Evolutionary conservation across 2,113 vertebrate species (phyloP), one percentile per base, ranked within the genome.

Genomic region (Aramus guarauna): DNA sequence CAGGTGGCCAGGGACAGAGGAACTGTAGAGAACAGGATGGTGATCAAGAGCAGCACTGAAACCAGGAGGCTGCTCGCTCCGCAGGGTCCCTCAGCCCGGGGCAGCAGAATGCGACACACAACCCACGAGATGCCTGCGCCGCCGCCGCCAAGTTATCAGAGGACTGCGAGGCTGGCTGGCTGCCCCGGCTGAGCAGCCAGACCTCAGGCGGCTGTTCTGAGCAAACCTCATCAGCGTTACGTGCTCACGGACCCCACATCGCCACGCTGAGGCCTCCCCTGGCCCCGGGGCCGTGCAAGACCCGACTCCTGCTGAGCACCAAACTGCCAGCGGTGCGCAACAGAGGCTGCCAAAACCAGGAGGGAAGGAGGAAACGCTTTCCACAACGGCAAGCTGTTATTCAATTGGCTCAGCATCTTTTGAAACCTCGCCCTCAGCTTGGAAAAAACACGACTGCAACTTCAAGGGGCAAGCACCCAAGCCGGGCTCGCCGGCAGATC

Each of bases 381-480:
- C 12, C 64, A 37, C 7, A 2, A 24, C 0, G 0, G 36, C 19
- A 36, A 8, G 24, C 19, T n/a, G 29, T 9, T 29, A 6, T 14
- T 64, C 32, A 6, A 11, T n/a, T 64, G 63, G 59, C 60, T 86
- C 76, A 69, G 85, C 71, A 69, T 32, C 76, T 69, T n/a, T 7
- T 23, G 13, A 41, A 75, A 66, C 36, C 50, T 64, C 45, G 1
- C 2, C n/a, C 48, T 20, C 7, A 8, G 39, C 36, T 12, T 19
- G 29, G 9, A 37, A 16, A 43, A 82, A 3, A 20, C 3, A 1
- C 32, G 5, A 2, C 55, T 11, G 12, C 6, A 12, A 5, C 43
- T 30, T 18, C 47, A 29, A 19, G 14, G 45, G 47, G 27, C 11
- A 4, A 47, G 52, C 9, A 73, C 60, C 43, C 56, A 18, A 4